phyloP scores from a whole-genome alignment of 1,140 invertebrate genomes.

The Heliconius nattereri region DNA sequence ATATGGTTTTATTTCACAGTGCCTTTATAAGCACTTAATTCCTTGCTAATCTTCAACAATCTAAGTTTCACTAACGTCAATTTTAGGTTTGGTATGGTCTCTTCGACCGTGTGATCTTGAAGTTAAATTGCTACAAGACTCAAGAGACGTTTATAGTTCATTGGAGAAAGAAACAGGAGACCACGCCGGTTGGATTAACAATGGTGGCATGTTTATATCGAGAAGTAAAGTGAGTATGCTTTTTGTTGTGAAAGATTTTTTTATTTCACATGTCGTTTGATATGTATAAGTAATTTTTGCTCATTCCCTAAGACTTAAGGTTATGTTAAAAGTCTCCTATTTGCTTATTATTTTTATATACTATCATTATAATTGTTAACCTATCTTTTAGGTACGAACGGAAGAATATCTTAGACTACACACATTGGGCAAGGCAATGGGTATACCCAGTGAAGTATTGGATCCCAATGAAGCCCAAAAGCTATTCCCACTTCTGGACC shows the following conservation, averaged over 20 bases:
- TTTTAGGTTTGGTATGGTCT: conserved; percentile 89
- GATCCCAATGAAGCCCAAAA: conserved; percentile 87
- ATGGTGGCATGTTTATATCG: conserved; percentile 94
- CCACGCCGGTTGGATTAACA: conserved; percentile 92
- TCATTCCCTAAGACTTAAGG: too few relatives aligned
- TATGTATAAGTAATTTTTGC: background rate
- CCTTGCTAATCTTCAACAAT: too few relatives aligned
- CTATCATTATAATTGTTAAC: background rate
- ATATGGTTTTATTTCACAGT: too few relatives aligned
- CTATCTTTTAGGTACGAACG: conserved; percentile 83
- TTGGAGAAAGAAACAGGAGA: conserved; percentile 90
- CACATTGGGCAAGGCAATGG: conserved; percentile 88
- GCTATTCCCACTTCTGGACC: conserved; percentile 90
- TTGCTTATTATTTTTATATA: background rate
- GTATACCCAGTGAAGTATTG: conserved; percentile 88
- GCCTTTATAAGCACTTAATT: too few relatives aligned
- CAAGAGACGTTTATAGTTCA: conserved; percentile 84
- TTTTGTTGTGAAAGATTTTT: background rate
- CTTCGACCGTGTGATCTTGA: conserved; percentile 91
- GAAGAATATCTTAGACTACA: conserved; percentile 92
- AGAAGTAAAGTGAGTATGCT: conserved; percentile 82
- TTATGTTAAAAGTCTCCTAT: background rate
- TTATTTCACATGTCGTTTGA: background rate
- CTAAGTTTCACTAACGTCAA: background rate
- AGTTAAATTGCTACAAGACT: conserved; percentile 87